A percentile compares a stretch with the other conserved stretches of the same genome.
These are phyloP conservation scores for Oncorhynchus gorbuscha DNA, from an alignment of 2,113 vertebrate species.

Conservation along the genomic window DNA sequence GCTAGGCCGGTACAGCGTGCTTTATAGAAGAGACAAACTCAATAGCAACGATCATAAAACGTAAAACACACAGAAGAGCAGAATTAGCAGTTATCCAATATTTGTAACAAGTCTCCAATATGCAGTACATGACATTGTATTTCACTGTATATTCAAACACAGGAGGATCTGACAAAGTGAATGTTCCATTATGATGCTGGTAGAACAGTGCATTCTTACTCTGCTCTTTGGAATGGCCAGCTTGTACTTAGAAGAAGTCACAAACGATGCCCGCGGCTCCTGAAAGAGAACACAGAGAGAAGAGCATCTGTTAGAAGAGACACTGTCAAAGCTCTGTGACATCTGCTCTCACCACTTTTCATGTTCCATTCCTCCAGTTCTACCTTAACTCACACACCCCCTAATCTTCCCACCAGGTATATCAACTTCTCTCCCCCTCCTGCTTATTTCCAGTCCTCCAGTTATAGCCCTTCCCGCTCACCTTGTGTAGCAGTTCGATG, in stretches of 20 bases:
- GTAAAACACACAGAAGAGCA: not conserved
- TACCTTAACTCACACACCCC: not conserved
- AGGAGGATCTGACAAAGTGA: not conserved
- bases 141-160: not conserved
- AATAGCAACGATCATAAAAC: too few relatives aligned
- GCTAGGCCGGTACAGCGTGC: too few relatives aligned
- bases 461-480: constrained; percentile 42
- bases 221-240: constrained; percentile 25
- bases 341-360: not conserved
- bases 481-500: constrained; percentile 85
- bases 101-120: not conserved
- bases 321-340: not conserved
- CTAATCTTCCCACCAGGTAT: too few relatives aligned
- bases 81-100: not conserved
- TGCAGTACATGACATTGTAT: too few relatives aligned
- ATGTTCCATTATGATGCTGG: not conserved
- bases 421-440: not conserved
- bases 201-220: constrained; percentile 66
- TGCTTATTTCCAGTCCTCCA: not conserved
- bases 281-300: constrained; percentile 52
- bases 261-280: constrained; percentile 86
- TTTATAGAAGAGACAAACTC: too few relatives aligned
- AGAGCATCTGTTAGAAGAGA: constrained; percentile 1
- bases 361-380: not conserved
- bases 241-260: constrained; percentile 54